Percentiles rank a stretch among this genome's conserved stretches.
phyloP scores from a whole-genome alignment of 2,113 vertebrate species.

The Coreoperca whiteheadi region DNA sequence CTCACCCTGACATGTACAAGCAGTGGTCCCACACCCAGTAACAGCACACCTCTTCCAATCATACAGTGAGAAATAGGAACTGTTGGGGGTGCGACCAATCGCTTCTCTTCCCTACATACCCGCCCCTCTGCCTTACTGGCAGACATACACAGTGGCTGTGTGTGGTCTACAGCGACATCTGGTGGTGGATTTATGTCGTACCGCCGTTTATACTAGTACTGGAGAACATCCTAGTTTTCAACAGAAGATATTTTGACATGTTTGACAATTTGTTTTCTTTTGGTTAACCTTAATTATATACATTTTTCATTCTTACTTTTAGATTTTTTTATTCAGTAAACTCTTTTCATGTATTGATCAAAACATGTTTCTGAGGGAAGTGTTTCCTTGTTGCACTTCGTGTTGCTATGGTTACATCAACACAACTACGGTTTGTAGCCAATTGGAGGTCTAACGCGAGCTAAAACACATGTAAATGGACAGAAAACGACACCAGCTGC shows the following conservation, averaged over 20 bases:
- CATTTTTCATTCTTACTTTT: neutral
- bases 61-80: conserved; percentile 57
- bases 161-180: conserved; percentile 62
- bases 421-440: neutral
- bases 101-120: conserved; percentile 46
- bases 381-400: conserved; percentile 28
- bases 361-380: conserved; percentile 7
- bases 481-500: neutral
- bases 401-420: conserved; percentile 77
- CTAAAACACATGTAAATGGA: neutral
- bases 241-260: neutral
- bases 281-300: neutral
- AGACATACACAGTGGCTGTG: conserved; percentile 50
- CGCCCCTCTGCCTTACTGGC: conserved; percentile 81
- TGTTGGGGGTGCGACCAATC: conserved; percentile 85
- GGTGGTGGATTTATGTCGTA: neutral
- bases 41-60: conserved; percentile 72
- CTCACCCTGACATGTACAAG: no score
- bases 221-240: neutral
- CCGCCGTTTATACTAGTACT: neutral
- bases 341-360: neutral
- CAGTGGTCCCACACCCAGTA: conserved; percentile 64
- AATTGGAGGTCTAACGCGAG: neutral
- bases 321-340: neutral
- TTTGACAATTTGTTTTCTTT: neutral